These are phyloP conservation scores for Zaprionus vittiger DNA, from an alignment of 1,140 invertebrate genomes.

Conservation along the genomic window DNA sequence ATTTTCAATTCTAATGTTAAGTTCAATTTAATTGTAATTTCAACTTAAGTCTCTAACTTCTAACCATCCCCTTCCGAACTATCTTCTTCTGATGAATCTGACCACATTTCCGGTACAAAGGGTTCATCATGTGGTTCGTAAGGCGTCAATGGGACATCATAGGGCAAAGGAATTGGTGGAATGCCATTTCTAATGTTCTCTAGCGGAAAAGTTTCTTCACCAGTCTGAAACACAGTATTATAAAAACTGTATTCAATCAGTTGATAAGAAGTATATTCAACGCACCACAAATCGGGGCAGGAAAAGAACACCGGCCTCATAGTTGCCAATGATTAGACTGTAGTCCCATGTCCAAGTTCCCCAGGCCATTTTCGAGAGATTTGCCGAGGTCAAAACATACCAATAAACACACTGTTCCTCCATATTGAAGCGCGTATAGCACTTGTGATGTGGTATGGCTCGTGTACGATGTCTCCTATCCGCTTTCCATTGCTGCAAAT, in stretches of 20 bases:
- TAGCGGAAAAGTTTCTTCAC: constrained; percentile 69
- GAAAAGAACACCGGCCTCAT: constrained; percentile 18
- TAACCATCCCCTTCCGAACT: too few species aligned
- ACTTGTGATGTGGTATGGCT: constrained; percentile 97
- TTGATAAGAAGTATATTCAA: not conserved
- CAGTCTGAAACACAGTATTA: constrained; percentile 36
- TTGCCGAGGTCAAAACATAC: constrained; percentile 95
- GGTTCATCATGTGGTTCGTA: constrained; percentile 87
- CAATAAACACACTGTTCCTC: constrained; percentile 88
- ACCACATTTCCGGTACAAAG: constrained; percentile 76
- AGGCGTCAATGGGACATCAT: constrained; percentile 89
- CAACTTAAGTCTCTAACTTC: too few species aligned
- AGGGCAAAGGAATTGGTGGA: constrained; percentile 88
- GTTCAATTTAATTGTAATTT: too few species aligned
- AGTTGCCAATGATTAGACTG: constrained; percentile 3
- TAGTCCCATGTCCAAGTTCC: constrained; percentile 84
- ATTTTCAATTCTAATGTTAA: not conserved
- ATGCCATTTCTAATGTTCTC: constrained; percentile 76
- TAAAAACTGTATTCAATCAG: not conserved
- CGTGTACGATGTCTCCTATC: constrained; percentile 87
- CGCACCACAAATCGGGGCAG: constrained; percentile 28
- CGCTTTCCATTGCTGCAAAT: constrained; percentile 93
- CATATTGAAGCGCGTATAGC: constrained; percentile 90
- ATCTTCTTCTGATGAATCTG: too few species aligned
- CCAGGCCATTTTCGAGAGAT: constrained; percentile 98